Conservation (phyloP, 2,888 invertebrate genomes). For the Psococerastis gibbosa region DNA sequence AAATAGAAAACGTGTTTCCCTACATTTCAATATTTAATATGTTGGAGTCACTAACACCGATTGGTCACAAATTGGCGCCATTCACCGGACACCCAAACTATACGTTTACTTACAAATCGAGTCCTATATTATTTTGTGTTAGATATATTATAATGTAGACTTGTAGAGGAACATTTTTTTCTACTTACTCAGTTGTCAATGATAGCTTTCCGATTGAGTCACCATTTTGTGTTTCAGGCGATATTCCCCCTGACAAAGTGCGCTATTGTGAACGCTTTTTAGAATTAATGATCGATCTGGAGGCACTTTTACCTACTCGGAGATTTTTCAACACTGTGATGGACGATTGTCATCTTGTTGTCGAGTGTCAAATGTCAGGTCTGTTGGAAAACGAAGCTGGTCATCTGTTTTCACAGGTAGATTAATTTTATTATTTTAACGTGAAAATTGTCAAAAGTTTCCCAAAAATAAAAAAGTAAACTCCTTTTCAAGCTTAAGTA, state of each 20-base stretch:
- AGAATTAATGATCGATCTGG: conserved; percentile 89
- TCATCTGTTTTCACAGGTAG: conserved; percentile 77
- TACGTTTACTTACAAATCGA: too few relatives aligned
- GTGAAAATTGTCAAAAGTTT: conserved; percentile 7
- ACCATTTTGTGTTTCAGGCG: conserved; percentile 22
- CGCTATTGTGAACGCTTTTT: conserved; percentile 88
- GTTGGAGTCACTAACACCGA: too few relatives aligned
- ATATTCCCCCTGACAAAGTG: conserved; percentile 31
- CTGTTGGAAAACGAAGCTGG: conserved; percentile 61
- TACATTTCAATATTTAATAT: too few relatives aligned
- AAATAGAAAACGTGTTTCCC: too few relatives aligned
- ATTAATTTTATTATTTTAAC: conserved; percentile 21
- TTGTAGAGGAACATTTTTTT: conserved; percentile 9
- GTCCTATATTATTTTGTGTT: too few relatives aligned
- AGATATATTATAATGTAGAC: too few relatives aligned
- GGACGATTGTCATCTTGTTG: conserved; percentile 86
- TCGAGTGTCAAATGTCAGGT: conserved; percentile 65
- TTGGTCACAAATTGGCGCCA: too few relatives aligned
- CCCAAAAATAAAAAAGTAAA: conserved; percentile 2
- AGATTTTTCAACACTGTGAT: conserved; percentile 92
- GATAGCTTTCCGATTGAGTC: too few relatives aligned
- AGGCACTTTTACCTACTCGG: conserved; percentile 84
- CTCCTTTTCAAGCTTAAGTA: too few relatives aligned
- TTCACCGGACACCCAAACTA: too few relatives aligned
- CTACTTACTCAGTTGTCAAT: conserved; percentile 2